A percentile compares a stretch with the other conserved stretches of the same genome.
Evolutionary conservation across 2,888 invertebrate genomes (phyloP).

Genomic region (Lomographa bimaculata): DNA sequence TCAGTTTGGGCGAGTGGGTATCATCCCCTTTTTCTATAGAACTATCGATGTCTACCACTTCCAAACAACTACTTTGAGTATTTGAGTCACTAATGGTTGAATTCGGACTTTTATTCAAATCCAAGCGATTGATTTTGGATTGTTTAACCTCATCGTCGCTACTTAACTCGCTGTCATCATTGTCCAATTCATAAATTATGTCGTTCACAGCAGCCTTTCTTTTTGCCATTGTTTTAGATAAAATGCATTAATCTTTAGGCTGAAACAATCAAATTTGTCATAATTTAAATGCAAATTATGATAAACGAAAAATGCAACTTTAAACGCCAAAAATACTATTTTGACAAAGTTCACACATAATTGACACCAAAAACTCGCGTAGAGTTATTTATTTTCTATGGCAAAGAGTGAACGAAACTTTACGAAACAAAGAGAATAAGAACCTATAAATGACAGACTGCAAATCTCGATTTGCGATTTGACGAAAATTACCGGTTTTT

Average conservation of each 20-base stretch:
- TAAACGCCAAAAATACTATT: not conserved
- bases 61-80: slow-evolving; percentile 38
- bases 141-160: slow-evolving; percentile 72
- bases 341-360: too few relatives aligned
- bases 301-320: not conserved
- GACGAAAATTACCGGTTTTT: too few relatives aligned
- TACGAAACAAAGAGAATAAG: too few relatives aligned
- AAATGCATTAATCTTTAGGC: not conserved
- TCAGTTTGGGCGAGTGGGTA: slow-evolving; percentile 32
- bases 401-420: too few relatives aligned
- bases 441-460: too few relatives aligned
- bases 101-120: slow-evolving; percentile 34
- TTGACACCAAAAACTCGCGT: too few relatives aligned
- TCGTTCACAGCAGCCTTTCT: slow-evolving; percentile 70
- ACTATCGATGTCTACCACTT: slow-evolving; percentile 46
- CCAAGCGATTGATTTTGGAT: slow-evolving; percentile 58
- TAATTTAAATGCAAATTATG: not conserved
- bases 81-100: slow-evolving; percentile 30
- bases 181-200: slow-evolving; percentile 79
- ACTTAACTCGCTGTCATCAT: slow-evolving; percentile 72
- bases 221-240: slow-evolving; percentile 59
- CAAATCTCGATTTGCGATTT: too few relatives aligned
- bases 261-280: not conserved
- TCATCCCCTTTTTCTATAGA: slow-evolving; percentile 38
- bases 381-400: too few relatives aligned